phyloP scores from a whole-genome alignment of 2,888 invertebrate species.

The Meganola albula region DNA sequence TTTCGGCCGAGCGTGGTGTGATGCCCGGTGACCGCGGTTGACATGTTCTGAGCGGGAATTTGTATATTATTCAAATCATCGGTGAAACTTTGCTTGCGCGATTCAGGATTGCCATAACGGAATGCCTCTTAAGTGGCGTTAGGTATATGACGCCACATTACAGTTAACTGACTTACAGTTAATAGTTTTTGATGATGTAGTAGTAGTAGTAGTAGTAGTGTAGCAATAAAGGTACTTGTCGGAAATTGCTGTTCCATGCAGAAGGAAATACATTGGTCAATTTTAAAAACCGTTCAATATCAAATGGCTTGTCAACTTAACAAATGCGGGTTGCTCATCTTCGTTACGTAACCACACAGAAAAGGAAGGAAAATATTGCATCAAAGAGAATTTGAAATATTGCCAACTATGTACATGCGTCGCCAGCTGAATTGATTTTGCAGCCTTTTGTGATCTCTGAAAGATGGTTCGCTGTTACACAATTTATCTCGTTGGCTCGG shows the following conservation, averaged over 20 bases:
- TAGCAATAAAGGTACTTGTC: no score
- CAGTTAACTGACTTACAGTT: no score
- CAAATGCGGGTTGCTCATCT: constrained; percentile 34
- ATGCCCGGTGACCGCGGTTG: no score
- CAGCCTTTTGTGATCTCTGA: constrained; percentile 43
- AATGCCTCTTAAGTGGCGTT: no score
- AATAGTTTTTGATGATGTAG: no score
- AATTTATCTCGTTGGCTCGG: constrained; percentile 23
- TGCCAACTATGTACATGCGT: constrained; percentile 68
- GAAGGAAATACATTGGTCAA: constrained; percentile 1
- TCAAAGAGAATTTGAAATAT: constrained; percentile 69
- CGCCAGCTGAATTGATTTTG: constrained; percentile 59
- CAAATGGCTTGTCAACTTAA: constrained; percentile 31
- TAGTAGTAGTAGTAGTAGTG: no score
- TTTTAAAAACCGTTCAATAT: constrained; percentile 17
- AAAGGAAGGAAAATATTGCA: constrained; percentile 55
- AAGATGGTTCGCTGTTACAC: constrained; percentile 30
- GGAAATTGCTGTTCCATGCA: not conserved
- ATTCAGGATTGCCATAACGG: no score
- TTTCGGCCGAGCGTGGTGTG: no score
- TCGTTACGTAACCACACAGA: constrained; percentile 48
- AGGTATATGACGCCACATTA: no score
- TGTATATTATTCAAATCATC: no score
- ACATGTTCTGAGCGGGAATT: no score
- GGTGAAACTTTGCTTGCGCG: no score